Evolutionary conservation across 2,797 vertebrate species (phyloP), one percentile per base, ranked within the genome.

Genomic region (Decapterus maruadsi): DNA sequence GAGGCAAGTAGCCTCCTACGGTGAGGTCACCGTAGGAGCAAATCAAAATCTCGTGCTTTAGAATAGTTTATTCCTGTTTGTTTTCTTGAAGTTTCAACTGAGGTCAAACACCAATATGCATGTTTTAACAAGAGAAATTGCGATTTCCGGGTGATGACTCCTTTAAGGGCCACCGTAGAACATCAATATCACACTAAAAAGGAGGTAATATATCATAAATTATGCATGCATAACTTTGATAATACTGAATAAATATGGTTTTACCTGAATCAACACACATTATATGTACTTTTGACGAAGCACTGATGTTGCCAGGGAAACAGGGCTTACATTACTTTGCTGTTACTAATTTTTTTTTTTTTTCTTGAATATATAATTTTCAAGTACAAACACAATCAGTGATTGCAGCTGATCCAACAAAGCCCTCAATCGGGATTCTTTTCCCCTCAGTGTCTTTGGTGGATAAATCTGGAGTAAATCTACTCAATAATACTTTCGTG

Each of bases 391-490:
- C 63, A 80, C 66, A 73, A 68, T 77, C 78, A 77, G 46, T 59
- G 82, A 80, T 67, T 71, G 76, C 78, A 82, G 72, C 79, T 82
- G 80, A 86, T 82, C 77, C 77, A 85, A 86, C 75, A 86, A 76
- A 86, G 78, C 66, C 59, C 77, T 78, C 20, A 14, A 43, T 46
- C 82, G 66, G 51, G 80, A 82, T 75, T 80, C 31, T 34, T 6
- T 74, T 83, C 42, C 62, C 63, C 19, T 78, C 56, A 71, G 17
- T 75, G 34, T 80, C 81, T 83, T 63, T 70, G 69, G 56, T 77
- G 60, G 46, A 66, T 19, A 86, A 83, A 87, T 84, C 63, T 82
- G 69, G 62, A 75, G 65, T 64, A 84, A 84, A 80, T 83, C 76
- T 80, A 73, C 45, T 65, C 82, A 74, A 48, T 64, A 74, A 66